Evolutionary conservation across 2,888 invertebrate species (phyloP).

Genomic region (Eupeodes luniger): DNA sequence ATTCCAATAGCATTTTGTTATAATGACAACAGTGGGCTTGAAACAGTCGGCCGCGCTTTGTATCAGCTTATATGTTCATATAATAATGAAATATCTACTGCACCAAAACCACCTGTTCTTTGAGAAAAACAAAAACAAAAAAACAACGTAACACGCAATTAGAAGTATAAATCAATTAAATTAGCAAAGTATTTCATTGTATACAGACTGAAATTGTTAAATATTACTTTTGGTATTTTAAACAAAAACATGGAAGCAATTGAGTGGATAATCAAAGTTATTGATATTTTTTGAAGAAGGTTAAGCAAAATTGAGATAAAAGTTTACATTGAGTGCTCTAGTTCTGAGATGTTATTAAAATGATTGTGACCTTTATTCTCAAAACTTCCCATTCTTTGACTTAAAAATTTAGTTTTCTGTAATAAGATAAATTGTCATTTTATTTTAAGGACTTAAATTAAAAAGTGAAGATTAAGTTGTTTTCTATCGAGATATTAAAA

Average conservation of each 20-base stretch:
- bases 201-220: neutral
- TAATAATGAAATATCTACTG: slow-evolving; percentile 7
- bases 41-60: slow-evolving; percentile 68
- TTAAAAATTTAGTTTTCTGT: too few species aligned
- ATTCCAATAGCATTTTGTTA: slow-evolving; percentile 46
- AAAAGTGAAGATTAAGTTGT: too few species aligned
- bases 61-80: slow-evolving; percentile 48
- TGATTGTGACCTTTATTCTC: too few species aligned
- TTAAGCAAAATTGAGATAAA: too few species aligned
- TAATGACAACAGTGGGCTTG: slow-evolving; percentile 51
- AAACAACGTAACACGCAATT: slow-evolving; percentile 52
- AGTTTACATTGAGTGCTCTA: too few species aligned
- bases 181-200: slow-evolving; percentile 27
- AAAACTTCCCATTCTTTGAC: too few species aligned
- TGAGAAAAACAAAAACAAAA: slow-evolving; percentile 41
- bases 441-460: too few species aligned
- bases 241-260: neutral
- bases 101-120: slow-evolving; percentile 45
- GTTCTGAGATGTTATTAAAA: too few species aligned
- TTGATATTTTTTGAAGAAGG: too few species aligned
- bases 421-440: too few species aligned
- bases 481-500: too few species aligned
- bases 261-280: too few species aligned
- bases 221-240: slow-evolving; percentile 18
- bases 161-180: slow-evolving; percentile 62